A percentile compares a stretch with the other conserved stretches of the same genome.
These are phyloP conservation scores for Stercorarius parasiticus DNA, from an alignment of 2,113 vertebrate genomes.

Conservation along the genomic window DNA sequence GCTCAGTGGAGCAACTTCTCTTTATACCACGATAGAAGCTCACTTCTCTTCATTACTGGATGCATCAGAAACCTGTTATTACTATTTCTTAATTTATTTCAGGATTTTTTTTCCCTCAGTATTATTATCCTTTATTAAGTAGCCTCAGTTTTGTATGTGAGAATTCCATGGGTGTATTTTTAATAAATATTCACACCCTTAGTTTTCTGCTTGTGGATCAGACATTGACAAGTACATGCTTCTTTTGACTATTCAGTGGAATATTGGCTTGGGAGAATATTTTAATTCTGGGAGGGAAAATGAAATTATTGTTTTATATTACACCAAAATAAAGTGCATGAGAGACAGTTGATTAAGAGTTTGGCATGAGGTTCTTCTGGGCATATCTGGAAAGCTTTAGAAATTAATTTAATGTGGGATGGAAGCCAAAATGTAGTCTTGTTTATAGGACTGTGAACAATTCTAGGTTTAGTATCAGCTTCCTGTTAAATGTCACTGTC, in stretches of 20 bases:
- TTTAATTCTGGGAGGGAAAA: neutral
- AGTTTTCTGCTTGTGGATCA: neutral
- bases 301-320: neutral
- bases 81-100: neutral
- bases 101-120: neutral
- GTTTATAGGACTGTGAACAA: neutral
- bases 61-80: neutral
- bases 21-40: neutral
- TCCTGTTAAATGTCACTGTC: neutral
- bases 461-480: neutral
- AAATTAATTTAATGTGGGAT: slow-evolving; percentile 3
- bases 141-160: neutral
- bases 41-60: neutral
- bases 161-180: neutral
- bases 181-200: neutral
- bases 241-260: neutral
- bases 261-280: neutral
- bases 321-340: neutral
- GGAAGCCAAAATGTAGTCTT: neutral
- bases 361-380: neutral
- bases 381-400: neutral
- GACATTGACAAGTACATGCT: neutral
- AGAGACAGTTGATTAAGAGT: neutral
- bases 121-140: neutral
- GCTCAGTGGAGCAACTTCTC: neutral